phyloP scores from a whole-genome alignment of 2,888 invertebrate species.

The Pseudanteris insignis region DNA sequence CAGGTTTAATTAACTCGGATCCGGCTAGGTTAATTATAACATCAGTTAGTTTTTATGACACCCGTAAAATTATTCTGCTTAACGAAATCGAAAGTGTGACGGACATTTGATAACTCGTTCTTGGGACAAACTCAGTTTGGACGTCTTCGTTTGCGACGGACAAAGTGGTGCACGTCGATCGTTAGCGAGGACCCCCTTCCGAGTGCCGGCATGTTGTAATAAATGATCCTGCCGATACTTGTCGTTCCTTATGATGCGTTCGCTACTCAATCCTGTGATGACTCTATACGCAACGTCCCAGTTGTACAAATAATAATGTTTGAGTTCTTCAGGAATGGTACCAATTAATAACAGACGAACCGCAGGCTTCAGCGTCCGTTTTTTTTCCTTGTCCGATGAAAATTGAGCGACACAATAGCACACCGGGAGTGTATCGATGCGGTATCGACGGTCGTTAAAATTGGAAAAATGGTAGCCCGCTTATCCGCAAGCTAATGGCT shows the following conservation, averaged over 20 bases:
- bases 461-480: conserved; percentile 7
- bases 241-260: conserved; percentile 47
- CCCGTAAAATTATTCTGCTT: background rate
- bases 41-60: conserved; percentile 8
- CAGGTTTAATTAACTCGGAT: too few species aligned
- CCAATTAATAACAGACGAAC: conserved; percentile 65
- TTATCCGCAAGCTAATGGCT: conserved; percentile 8
- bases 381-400: conserved; percentile 17
- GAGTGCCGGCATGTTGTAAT: conserved; percentile 55
- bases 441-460: conserved; percentile 57
- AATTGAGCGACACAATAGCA: background rate
- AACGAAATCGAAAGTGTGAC: conserved; percentile 9
- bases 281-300: conserved; percentile 56
- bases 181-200: conserved; percentile 52
- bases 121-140: conserved; percentile 8
- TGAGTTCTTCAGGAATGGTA: conserved; percentile 60
- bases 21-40: conserved; percentile 6
- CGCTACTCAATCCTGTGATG: conserved; percentile 52
- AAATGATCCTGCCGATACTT: conserved; percentile 62
- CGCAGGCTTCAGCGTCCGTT: conserved; percentile 31
- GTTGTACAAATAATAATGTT: conserved; percentile 61
- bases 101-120: conserved; percentile 16
- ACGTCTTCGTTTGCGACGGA: conserved; percentile 39
- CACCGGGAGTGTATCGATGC: conserved; percentile 53
- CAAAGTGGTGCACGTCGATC: conserved; percentile 50